Base-by-base conservation (phyloP, 1,140 invertebrate species). In the Hylaeus volcanicus region DNA sequence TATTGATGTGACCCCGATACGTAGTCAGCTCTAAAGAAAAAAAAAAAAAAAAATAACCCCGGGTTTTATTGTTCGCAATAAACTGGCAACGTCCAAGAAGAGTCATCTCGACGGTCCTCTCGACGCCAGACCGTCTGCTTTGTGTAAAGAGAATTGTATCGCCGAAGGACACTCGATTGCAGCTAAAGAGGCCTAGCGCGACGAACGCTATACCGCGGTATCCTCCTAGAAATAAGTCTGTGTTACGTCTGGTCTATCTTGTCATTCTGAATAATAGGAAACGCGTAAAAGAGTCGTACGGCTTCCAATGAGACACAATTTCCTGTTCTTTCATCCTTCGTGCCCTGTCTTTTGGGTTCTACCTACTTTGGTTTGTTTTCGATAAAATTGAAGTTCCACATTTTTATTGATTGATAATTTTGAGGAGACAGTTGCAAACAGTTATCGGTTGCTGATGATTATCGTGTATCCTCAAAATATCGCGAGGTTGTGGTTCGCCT, bases 1-100 rank as follows among this genome's bases (percentile, higher is more conserved):
- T 82, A 89, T 89, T 83, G 88, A 83, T 88, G 72, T 89, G 88
- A 87, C 88, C 88, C 81, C 88, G 83, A 89, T 89, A 72, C 73
- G 74, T 74, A 74, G 56, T 56, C 39, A 65, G 65, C 56, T 82
- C 80, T 82, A 76, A 80, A 71, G 56, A 56, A 39, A 37, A 73
- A 43, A 51, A 5, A 63, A 63, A 64, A 66, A 58, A 74, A 84
- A 78, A 41, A 80, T 55, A 74, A 60, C 48, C 60, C 68, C 60
- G 69, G 72, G 39, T 74, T 86, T 83, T 86, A 74, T 85, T 48
- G 79, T 79, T 26, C 45, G 63, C 43, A 9, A 74, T 72, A 78
- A 86, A 82, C 70, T 66, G 70, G 51, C 60, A 78, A 78, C 63
- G 37, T 56, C 4, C 77, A 77, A 63, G 14, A 53, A 26, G 63